These are phyloP conservation scores for Enteromius argenteus DNA, from an alignment of 2,797 vertebrate species.

Conservation along the genomic window DNA sequence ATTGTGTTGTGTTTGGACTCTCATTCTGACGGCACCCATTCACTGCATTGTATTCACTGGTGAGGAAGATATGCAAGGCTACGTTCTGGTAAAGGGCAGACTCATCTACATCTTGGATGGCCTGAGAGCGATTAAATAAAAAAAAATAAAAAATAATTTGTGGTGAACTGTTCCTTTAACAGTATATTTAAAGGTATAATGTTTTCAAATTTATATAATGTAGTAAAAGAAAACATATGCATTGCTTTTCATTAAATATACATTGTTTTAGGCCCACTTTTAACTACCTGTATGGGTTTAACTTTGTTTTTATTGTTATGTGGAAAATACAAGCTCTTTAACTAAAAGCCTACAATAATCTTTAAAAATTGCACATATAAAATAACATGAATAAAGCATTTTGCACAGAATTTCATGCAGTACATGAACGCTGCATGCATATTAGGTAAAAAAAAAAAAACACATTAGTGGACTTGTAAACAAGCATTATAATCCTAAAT, in stretches of 20 bases:
- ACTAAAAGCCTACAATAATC: not conserved
- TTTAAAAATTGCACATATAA: not conserved
- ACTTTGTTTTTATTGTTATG: not conserved
- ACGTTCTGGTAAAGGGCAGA: not conserved
- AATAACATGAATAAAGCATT: not conserved
- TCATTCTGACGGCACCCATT: not conserved
- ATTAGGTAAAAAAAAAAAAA: not conserved
- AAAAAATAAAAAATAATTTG: too few relatives aligned
- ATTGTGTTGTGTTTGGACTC: not conserved
- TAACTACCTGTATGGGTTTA: not conserved
- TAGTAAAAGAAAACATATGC: not conserved
- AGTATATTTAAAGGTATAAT: not conserved
- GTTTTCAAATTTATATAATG: not conserved
- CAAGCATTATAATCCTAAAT: not conserved
- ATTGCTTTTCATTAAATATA: not conserved
- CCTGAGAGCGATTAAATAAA: not conserved
- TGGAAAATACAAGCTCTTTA: not conserved
- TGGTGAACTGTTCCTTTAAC: not conserved
- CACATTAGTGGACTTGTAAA: constrained; percentile 14
- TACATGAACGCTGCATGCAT: not conserved
- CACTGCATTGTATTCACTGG: not conserved
- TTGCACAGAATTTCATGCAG: not conserved
- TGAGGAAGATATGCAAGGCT: not conserved
- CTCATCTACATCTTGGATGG: not conserved
- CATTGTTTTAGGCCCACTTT: not conserved